A percentile compares a stretch with the other conserved stretches of the same genome.
Evolutionary conservation across 2,113 vertebrate genomes (phyloP).

Genomic region (Chionis minor): DNA sequence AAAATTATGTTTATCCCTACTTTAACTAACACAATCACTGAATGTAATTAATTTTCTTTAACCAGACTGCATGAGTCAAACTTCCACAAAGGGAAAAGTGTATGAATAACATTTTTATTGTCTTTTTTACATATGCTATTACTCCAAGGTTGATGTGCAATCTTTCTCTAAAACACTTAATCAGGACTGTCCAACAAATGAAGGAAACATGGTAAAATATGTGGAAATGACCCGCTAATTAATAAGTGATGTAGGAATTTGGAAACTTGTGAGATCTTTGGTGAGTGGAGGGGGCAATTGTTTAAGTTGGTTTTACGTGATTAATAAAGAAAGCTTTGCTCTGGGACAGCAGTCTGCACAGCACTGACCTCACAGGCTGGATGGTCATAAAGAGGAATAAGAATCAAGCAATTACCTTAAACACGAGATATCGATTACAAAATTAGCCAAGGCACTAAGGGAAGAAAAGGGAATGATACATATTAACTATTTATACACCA

Average conservation of each 20-base stretch:
- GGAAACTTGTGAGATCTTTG: neutral
- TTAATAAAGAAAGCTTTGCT: neutral
- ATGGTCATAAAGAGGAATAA: neutral
- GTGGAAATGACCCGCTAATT: neutral
- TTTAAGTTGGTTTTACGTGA: neutral
- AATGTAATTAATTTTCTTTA: neutral
- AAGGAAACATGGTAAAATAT: neutral
- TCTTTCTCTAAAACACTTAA: neutral
- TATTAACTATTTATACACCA: slow-evolving; percentile 39
- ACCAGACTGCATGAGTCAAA: accelerated
- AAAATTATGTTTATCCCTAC: neutral
- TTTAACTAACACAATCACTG: neutral
- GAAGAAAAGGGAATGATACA: neutral
- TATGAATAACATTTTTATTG: neutral
- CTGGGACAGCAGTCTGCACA: neutral
- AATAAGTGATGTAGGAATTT: neutral
- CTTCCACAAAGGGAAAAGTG: neutral
- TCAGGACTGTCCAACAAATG: neutral
- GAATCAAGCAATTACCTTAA: neutral
- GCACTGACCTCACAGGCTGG: neutral
- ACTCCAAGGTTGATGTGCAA: neutral
- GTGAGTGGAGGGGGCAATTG: neutral
- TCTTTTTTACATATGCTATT: neutral
- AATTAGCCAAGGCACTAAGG: slow-evolving; percentile 3
- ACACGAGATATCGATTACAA: neutral